Evolutionary conservation across 2,888 invertebrate species (phyloP).

Genomic region (Erebia aethiops): DNA sequence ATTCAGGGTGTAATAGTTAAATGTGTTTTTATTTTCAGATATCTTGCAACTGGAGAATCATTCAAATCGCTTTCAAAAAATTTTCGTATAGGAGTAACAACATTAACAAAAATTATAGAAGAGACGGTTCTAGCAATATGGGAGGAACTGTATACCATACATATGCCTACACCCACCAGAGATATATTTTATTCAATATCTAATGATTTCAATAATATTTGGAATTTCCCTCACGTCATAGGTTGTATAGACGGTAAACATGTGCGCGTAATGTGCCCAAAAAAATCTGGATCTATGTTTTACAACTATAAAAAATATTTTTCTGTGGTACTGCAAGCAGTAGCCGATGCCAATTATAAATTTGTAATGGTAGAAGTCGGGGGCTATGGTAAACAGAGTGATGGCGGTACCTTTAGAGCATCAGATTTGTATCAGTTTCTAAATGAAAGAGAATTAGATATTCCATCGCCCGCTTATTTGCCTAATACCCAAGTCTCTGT

Average conservation of each 20-base stretch:
- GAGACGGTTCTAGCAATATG: slow-evolving; percentile 6
- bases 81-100: slow-evolving; percentile 6
- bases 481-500: slow-evolving; percentile 6
- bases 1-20: background rate
- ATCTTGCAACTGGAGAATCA: slow-evolving; percentile 3
- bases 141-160: slow-evolving; percentile 6
- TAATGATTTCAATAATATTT: slow-evolving; percentile 6
- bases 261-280: slow-evolving; percentile 3
- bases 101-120: slow-evolving; percentile 4
- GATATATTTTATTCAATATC: slow-evolving; percentile 4
- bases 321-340: slow-evolving; percentile 6
- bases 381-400: slow-evolving; percentile 7
- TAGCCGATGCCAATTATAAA: slow-evolving; percentile 5
- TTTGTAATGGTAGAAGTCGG: slow-evolving; percentile 6
- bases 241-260: slow-evolving; percentile 6
- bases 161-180: slow-evolving; percentile 6
- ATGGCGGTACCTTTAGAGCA: slow-evolving; percentile 7
- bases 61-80: slow-evolving; percentile 7
- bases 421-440: slow-evolving; percentile 7
- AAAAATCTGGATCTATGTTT: slow-evolving; percentile 7
- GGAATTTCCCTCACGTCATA: slow-evolving; percentile 4
- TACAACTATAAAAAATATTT: slow-evolving; percentile 6
- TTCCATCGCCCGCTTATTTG: slow-evolving; percentile 4
- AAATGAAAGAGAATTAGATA: slow-evolving; percentile 7
- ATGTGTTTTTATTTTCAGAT: slow-evolving; percentile 3